Conservation (phyloP, 2,113 vertebrate genomes). For the Syngnathoides biaculeatus region DNA sequence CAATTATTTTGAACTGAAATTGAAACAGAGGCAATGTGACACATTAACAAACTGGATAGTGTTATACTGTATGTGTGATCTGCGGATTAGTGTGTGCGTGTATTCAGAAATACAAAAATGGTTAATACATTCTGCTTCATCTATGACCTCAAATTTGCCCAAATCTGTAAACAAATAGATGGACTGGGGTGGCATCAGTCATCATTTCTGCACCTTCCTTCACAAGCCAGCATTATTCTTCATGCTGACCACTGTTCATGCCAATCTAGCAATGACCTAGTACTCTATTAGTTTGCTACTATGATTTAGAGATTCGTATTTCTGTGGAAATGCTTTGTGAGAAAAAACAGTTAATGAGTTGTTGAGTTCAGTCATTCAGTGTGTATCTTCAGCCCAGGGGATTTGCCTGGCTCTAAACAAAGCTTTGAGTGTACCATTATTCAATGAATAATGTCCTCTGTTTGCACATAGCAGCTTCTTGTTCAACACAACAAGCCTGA, state of each 20-base stretch:
- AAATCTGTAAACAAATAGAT: neutral
- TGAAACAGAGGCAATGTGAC: neutral
- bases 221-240: neutral
- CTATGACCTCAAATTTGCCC: neutral
- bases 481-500: constrained; percentile 18
- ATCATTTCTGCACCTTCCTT: neutral
- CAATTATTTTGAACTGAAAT: neutral
- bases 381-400: constrained; percentile 30
- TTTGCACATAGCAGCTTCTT: constrained; percentile 17
- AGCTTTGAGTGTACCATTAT: constrained; percentile 36
- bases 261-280: neutral
- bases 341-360: constrained; percentile 13
- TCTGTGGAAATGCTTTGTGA: neutral
- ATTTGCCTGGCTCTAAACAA: constrained; percentile 43
- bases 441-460: constrained; percentile 31
- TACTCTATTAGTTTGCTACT: neutral
- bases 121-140: neutral
- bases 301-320: neutral
- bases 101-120: neutral
- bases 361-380: constrained; percentile 45
- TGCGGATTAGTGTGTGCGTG: no score
- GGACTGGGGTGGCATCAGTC: neutral
- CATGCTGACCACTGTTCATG: neutral
- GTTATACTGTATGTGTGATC: no score
- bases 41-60: neutral